Base-by-base conservation (phyloP, 2,888 invertebrate genomes). In the Lasioglossum villosulum region DNA sequence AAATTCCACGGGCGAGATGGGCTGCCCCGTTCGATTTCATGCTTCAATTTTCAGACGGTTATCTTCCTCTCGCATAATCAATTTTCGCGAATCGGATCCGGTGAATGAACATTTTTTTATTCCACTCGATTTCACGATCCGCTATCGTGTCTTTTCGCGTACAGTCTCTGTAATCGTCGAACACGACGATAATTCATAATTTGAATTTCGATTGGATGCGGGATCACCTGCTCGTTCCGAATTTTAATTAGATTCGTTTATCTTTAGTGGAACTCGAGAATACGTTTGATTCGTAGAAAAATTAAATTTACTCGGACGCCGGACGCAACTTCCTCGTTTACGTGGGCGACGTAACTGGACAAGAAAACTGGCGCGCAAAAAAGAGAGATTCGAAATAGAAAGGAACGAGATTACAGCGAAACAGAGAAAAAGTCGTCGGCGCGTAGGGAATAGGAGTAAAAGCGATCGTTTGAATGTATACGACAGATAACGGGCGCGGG, bases 401-500 rank as follows among this genome's bases (percentile, higher is more conserved):
- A 16, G 16, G 52, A 63, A 6, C 2, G 16, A 10, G 27, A 63
- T 30, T 63, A 63, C 30, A 16, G 30, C 63, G 30, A 27, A 23
- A 45, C 59, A 66, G 30, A 34, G 34, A 66, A 42, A 48, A 45
- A 68, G n/a, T 68, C 52, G n/a, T 71, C 52, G 68, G 73, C 79
- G 66, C 75, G 79, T 72, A n/a, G 72, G 75, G 84, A 79, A 81
- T 63, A 75, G 30, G 19, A 45, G 42, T 71, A 74, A 80, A 81
- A 77, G 59, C 77, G 77, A 73, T 86, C 75, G 63, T 78, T 78
- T 73, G 78, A 78, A 78, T 77, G 75, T 56, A 59, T 76, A 84
- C 72, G 80, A 76, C 42, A 42, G 86, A 80, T 85, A 86, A 86
- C 74, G 66, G 66, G 66, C 42, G 66, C 63, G 68, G 74, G 52